These are phyloP conservation scores for Oncorhynchus masou DNA, from an alignment of 2,113 vertebrate species.

Conservation along the genomic window DNA sequence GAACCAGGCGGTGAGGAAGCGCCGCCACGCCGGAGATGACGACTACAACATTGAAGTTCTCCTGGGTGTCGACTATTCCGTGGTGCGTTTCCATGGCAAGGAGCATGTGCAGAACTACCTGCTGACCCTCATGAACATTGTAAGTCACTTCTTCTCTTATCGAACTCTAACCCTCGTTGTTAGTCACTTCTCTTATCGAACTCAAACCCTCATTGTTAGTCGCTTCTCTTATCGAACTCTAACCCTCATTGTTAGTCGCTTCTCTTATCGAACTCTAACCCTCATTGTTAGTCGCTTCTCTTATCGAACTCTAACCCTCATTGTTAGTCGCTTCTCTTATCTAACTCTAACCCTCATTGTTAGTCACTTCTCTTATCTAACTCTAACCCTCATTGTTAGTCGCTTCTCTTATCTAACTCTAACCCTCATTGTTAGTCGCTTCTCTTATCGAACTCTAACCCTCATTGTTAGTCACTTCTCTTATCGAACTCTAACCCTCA, in stretches of 20 bases:
- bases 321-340: slow-evolving; percentile 77
- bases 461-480: slow-evolving; percentile 85
- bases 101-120: slow-evolving; percentile 99
- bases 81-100: slow-evolving; percentile 96
- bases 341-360: background rate
- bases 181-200: too few species aligned
- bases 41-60: slow-evolving; percentile 97
- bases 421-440: too few species aligned
- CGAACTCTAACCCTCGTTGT: background rate
- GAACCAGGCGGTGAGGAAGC: slow-evolving; percentile 74
- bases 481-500: background rate
- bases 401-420: too few species aligned
- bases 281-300: background rate
- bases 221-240: too few species aligned
- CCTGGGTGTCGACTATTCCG: slow-evolving; percentile 93
- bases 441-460: too few species aligned
- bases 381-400: background rate
- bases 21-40: slow-evolving; percentile 78
- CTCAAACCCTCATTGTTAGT: too few species aligned
- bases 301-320: slow-evolving; percentile 49
- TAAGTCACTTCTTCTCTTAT: slow-evolving; percentile 70
- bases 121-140: slow-evolving; percentile 98
- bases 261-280: background rate
- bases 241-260: slow-evolving; percentile 89
- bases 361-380: too few species aligned